Base-by-base conservation (phyloP, 2,113 vertebrate species). In the Aphyosemion australe region DNA sequence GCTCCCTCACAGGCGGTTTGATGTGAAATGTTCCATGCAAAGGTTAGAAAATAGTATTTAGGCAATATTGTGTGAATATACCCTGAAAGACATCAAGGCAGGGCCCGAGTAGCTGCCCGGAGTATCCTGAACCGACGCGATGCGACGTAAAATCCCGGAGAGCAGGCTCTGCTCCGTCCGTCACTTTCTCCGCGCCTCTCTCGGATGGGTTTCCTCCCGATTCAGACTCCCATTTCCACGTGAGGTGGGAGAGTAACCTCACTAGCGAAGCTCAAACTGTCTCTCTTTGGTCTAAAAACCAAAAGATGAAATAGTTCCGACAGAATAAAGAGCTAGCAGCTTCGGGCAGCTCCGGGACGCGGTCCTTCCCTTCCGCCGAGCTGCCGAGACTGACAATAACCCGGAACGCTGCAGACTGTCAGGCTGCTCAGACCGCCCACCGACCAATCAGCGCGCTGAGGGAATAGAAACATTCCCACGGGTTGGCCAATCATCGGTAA, bases 341-440 rank as follows among this genome's bases (percentile, higher is more conserved):
- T 87, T 66, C 61, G 58, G 76, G 89, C 90, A 82, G 90, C 88
- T 80, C 69, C 82, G 85, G 75, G 82, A 87, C 84, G 76, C 74
- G 68, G 77, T 89, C 88, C 87, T 84, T 52, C 84, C 88, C 88
- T 82, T 74, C 80, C 74, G 89, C 90, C 82, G 87, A 88, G 87
- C 90, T 91, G 91, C 92, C 78, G 76, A 90, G 90, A 93, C 92
- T 93, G 92, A 94, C 92, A 92, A 91, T 90, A 92, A 90, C 91
- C 91, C 91, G 92, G 92, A 93, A 93, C 92, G 91, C 80, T 88
- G 92, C 92, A 78, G 89, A 84, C 81, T 81, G 88, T 90, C 90
- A 87, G 76, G 65, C 71, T 71, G 78, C 67, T 58, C 82, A 67
- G 86, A 87, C 92, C 93, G 92, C 92, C 93, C 85, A 89, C 87